Percentiles rank a stretch among this genome's conserved stretches.
Conservation (phyloP, 2,797 vertebrate species). For the Ceyx erithaca region DNA sequence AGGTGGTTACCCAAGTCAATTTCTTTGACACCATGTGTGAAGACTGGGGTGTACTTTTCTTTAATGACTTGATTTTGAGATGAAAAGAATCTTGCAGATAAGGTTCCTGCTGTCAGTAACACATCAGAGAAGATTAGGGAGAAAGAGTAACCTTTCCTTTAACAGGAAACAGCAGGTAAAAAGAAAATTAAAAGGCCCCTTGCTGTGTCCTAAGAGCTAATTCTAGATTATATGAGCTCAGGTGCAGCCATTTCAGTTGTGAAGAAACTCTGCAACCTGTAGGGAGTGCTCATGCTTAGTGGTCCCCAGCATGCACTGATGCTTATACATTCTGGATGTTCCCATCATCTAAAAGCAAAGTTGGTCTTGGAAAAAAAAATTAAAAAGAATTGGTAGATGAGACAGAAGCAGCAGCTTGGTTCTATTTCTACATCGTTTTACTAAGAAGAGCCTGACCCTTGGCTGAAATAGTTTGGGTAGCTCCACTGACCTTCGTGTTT, state of each 20-base stretch:
- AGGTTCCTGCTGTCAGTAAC: neutral
- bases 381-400: neutral
- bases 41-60: neutral
- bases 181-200: neutral
- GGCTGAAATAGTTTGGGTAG: neutral
- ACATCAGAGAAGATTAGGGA: neutral
- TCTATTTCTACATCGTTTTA: neutral
- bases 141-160: neutral
- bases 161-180: neutral
- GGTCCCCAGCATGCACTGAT: neutral
- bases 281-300: neutral
- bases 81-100: neutral
- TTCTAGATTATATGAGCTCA: neutral
- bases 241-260: neutral
- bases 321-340: neutral
- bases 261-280: neutral
- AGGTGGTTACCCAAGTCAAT: neutral
- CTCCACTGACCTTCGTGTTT: slow-evolving; percentile 23
- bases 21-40: neutral
- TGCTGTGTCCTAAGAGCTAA: neutral
- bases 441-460: neutral
- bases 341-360: neutral
- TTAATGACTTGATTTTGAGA: neutral
- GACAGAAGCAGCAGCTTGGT: neutral
- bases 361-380: neutral